Evolutionary conservation across 2,113 vertebrate genomes (phyloP).

Genomic region (Sinosuthora webbiana): DNA sequence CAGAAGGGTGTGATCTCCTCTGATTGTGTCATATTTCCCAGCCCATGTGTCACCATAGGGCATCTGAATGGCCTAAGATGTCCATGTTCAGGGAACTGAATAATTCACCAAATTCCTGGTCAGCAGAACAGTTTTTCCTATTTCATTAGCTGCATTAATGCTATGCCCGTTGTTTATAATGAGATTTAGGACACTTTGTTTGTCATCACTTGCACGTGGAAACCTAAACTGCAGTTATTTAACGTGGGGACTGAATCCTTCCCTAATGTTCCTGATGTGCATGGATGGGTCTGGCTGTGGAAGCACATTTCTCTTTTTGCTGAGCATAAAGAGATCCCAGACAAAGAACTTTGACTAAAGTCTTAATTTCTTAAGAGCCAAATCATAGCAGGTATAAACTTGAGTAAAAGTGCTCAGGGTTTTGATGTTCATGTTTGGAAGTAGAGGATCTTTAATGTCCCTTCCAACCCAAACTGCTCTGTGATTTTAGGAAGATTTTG

Average conservation of each 20-base stretch:
- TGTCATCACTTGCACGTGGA: background rate
- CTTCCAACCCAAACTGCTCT: background rate
- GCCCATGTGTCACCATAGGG: accelerated
- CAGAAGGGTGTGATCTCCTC: background rate
- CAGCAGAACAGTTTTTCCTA: background rate
- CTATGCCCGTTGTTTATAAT: background rate
- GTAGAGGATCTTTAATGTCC: background rate
- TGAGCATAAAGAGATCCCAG: background rate
- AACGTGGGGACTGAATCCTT: background rate
- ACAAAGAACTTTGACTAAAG: background rate
- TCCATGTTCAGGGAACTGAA: background rate
- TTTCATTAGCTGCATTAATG: background rate
- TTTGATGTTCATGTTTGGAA: background rate
- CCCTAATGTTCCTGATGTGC: background rate
- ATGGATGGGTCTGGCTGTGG: background rate
- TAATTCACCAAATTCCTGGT: background rate
- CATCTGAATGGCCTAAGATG: background rate
- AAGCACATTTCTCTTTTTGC: background rate
- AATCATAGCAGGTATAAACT: background rate
- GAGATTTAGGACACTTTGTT: background rate
- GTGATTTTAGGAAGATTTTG: background rate
- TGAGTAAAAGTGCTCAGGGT: background rate
- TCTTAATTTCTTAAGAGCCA: background rate
- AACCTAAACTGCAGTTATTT: background rate
- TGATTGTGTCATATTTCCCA: background rate